These are phyloP conservation scores for Hemichromis elongatus DNA, from an alignment of 2,113 vertebrate genomes.

Conservation along the genomic window DNA sequence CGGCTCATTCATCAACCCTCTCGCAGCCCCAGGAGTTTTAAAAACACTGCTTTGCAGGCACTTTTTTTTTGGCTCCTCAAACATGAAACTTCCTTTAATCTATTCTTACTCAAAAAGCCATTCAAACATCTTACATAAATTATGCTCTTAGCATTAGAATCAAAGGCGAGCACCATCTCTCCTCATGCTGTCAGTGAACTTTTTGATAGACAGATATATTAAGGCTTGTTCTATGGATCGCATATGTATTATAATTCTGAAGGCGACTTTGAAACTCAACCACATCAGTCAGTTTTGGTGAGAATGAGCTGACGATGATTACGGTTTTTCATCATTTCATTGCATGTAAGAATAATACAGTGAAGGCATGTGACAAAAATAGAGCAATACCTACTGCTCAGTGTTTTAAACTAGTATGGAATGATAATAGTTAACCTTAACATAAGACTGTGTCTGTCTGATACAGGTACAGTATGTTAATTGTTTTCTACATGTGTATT, in stretches of 20 bases:
- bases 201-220: conserved; percentile 69
- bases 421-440: not conserved
- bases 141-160: conserved; percentile 81
- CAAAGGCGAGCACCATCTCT: conserved; percentile 63
- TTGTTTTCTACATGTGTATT: not conserved
- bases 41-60: conserved; percentile 64
- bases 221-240: conserved; percentile 45
- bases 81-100: conserved; percentile 73
- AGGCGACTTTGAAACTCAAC: conserved; percentile 37
- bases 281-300: conserved; percentile 4
- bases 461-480: not conserved
- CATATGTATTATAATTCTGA: conserved; percentile 59
- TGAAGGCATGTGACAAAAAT: conserved; percentile 2
- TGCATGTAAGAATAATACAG: not conserved
- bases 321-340: not conserved
- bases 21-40: conserved; percentile 54
- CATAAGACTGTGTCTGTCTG: not conserved
- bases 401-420: not conserved
- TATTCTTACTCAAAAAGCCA: conserved; percentile 72
- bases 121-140: conserved; percentile 80
- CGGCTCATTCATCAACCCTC: conserved; percentile 59
- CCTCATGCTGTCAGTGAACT: conserved; percentile 62
- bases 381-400: not conserved
- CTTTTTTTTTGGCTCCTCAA: conserved; percentile 56
- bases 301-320: not conserved